Evolutionary conservation across 2,888 invertebrate genomes (phyloP).

Genomic region (Drosophila aldrichi): DNA sequence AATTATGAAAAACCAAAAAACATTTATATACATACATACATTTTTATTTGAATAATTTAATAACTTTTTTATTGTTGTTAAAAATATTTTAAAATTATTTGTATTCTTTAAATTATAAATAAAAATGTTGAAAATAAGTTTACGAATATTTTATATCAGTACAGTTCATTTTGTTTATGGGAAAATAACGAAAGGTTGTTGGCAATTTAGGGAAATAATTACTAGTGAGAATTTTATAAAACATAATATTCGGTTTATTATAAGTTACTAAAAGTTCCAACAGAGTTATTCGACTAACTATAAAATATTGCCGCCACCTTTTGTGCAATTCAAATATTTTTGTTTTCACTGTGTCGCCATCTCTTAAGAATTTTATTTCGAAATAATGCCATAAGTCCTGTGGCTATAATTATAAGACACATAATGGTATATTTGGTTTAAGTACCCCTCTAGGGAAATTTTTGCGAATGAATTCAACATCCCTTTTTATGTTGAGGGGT

Average conservation of each 20-base stretch:
- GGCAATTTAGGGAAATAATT: neutral
- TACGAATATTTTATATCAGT: neutral
- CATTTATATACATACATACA: neutral
- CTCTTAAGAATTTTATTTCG: neutral
- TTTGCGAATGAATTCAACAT: neutral
- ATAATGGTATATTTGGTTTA: neutral
- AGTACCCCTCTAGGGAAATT: neutral
- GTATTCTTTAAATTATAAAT: neutral
- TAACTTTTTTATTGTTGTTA: neutral
- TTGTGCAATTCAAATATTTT: neutral
- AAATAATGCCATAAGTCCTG: conserved; percentile 1
- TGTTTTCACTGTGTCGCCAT: neutral
- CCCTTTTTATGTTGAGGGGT: neutral
- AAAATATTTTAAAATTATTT: neutral
- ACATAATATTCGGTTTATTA: too few relatives aligned
- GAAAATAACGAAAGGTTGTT: neutral
- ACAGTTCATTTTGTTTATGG: neutral
- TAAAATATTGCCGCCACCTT: neutral
- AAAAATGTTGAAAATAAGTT: neutral
- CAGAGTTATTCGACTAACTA: neutral
- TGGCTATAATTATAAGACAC: neutral
- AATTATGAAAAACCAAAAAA: neutral
- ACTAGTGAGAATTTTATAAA: neutral
- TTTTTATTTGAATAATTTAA: neutral
- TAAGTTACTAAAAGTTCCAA: neutral